phyloP scores from a whole-genome alignment of 2,797 vertebrate genomes.

The Garrulus glandarius region DNA sequence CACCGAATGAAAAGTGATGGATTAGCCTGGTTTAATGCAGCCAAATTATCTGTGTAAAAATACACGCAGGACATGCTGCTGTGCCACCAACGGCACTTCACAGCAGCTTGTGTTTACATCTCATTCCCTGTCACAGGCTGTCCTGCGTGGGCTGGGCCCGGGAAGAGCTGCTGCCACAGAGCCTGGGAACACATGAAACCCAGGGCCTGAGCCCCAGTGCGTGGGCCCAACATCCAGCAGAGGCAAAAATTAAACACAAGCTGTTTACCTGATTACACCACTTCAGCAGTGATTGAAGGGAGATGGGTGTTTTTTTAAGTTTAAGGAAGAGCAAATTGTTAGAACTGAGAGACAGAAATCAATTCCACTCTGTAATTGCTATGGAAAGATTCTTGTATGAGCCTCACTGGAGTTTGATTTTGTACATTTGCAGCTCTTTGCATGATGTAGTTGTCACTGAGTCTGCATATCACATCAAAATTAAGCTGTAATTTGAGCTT shows the following conservation, averaged over 20 bases:
- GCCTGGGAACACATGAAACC: neutral
- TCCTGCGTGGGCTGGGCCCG: conserved; percentile 22
- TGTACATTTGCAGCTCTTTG: neutral
- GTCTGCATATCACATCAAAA: conserved; percentile 4
- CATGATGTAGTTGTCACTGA: neutral
- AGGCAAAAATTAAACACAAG: conserved; percentile 16
- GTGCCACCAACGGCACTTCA: conserved; percentile 30
- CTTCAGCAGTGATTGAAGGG: conserved; percentile 7
- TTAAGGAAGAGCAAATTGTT: conserved; percentile 20
- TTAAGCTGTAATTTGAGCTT: conserved; percentile 2
- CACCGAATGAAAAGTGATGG: neutral
- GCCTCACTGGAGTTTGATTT: neutral
- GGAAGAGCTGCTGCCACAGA: neutral
- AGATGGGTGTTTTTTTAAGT: conserved; percentile 14
- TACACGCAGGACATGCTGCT: conserved; percentile 29
- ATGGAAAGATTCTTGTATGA: neutral
- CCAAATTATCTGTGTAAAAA: conserved; percentile 42
- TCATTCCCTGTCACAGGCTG: conserved; percentile 5
- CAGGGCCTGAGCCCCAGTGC: neutral
- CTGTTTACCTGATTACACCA: conserved; percentile 52
- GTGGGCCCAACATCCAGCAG: conserved; percentile 19
- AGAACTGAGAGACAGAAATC: conserved; percentile 2
- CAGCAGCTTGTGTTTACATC: conserved; percentile 53
- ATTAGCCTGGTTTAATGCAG: neutral
- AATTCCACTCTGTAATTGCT: neutral